Evolutionary conservation across 2,888 invertebrate species (phyloP), one percentile per base, ranked within the genome.

Genomic region (Synergus umbraculus): DNA sequence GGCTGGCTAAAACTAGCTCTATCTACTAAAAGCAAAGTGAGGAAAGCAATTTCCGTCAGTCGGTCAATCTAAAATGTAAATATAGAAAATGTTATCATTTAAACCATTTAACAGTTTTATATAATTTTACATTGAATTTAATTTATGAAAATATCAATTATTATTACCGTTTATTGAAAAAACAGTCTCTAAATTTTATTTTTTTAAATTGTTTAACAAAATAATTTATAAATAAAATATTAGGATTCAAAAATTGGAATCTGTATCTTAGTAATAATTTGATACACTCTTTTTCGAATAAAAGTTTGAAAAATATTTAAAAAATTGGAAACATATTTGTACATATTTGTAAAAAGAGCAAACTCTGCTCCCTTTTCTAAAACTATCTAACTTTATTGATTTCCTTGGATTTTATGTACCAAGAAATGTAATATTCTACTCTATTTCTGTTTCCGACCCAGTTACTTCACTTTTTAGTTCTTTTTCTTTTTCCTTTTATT

Each of bases 381-480:
- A 69, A 69, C 29, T 15, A 46, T 65, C 1, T 65, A 49, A 46
- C 13, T 22, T 69, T 22, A 29, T 69, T 8, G 22, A 22, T 69
- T 69, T 22, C 13, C 29, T 46, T 46, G 22, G 12, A 22, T 46
- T 22, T 46, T 29, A 13, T 46, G 46, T 46, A 29, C 46, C 49
- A 49, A 69, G 22, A 69, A 18, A 67, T 69, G 46, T 46, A 54
- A 46, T 69, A 46, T 49, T 69, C 15, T 22, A 22, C 44, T 67
- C 46, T 67, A 67, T 67, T 69, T 69, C 29, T 69, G 15, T 46
- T 46, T 49, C 29, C 2, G 49, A 69, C 69, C 69, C 46, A 46
- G 18, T 69, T 69, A 43, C 15, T 22, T 44, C 29, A 13, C 22
- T 69, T 69, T 69, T 49, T 29, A 15, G 7, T 44, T 49, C 29